Conservation (phyloP, 2,888 invertebrate species). For the Sminthurinus aureus region DNA sequence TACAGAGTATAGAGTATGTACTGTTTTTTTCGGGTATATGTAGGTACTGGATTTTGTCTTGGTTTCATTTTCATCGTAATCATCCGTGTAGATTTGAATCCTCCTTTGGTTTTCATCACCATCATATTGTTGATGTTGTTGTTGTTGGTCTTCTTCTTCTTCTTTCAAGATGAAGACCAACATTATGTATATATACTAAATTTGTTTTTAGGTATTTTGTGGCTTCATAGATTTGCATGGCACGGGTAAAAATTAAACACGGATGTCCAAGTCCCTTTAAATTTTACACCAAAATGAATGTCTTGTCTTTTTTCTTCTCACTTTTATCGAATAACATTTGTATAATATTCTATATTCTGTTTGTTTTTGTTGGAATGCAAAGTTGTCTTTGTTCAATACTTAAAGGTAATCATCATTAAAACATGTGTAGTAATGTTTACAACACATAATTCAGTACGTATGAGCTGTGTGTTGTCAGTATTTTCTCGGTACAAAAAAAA, state of each 20-base stretch:
- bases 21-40: background rate
- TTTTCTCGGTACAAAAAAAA: background rate
- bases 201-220: background rate
- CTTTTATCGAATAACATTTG: no score
- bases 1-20: no score
- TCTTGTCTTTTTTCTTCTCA: no score
- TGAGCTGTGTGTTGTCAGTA: background rate
- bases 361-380: no score
- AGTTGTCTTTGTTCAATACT: no score
- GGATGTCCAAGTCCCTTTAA: background rate
- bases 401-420: no score
- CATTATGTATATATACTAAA: background rate
- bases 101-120: background rate
- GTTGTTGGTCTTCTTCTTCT: no score
- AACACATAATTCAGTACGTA: no score
- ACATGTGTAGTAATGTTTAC: no score
- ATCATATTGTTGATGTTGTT: background rate
- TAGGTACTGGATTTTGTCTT: background rate
- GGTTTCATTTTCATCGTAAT: background rate
- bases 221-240: background rate
- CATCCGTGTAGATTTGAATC: background rate
- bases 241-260: background rate
- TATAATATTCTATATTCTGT: no score
- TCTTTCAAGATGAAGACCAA: background rate
- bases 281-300: no score